Conservation (phyloP, 2,888 invertebrate genomes). For the Mycalesis mineus region DNA sequence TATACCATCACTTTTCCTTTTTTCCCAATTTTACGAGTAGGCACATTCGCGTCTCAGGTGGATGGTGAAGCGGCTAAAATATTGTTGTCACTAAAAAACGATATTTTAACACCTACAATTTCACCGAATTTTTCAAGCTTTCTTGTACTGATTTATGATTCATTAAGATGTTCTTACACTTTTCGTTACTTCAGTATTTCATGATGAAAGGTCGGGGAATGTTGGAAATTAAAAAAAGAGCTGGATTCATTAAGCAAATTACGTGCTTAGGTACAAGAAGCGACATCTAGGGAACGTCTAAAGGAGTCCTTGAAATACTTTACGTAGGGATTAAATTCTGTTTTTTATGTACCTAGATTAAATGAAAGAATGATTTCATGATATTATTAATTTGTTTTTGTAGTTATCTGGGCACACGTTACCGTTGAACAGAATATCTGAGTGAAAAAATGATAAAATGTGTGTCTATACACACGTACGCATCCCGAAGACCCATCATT, state of each 20-base stretch:
- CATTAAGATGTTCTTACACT: constrained; percentile 60
- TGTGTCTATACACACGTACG: no score
- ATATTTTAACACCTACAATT: constrained; percentile 64
- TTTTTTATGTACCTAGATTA: no score
- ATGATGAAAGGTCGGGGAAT: constrained; percentile 27
- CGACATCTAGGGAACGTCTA: neutral
- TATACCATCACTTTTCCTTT: neutral
- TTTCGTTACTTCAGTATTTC: constrained; percentile 43
- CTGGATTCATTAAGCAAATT: constrained; percentile 18
- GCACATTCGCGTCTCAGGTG: constrained; percentile 28
- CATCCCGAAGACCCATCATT: no score
- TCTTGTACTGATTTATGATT: constrained; percentile 67
- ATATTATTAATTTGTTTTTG: no score
- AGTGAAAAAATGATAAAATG: no score
- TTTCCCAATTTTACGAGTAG: neutral
- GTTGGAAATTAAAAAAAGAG: constrained; percentile 19
- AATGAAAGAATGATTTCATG: no score
- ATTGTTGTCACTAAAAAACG: constrained; percentile 41
- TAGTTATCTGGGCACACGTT: no score
- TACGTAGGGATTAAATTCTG: neutral
- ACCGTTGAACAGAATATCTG: no score
- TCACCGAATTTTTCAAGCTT: constrained; percentile 52
- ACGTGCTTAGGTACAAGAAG: constrained; percentile 19
- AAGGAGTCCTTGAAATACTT: neutral
- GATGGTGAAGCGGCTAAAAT: constrained; percentile 31